Base-by-base conservation (phyloP, 2,113 vertebrate genomes). In the Brachirus orientalis region DNA sequence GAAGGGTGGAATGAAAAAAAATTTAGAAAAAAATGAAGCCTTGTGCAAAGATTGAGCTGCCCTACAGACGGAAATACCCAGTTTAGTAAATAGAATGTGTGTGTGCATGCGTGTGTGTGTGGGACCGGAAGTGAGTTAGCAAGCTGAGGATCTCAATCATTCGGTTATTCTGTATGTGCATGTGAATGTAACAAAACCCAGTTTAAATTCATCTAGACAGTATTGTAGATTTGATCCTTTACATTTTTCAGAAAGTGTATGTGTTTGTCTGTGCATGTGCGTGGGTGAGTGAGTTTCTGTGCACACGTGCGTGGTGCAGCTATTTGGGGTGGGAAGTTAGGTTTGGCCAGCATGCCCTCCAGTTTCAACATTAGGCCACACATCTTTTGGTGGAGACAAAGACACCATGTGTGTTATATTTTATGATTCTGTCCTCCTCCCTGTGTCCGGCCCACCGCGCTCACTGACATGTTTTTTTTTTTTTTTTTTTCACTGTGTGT, bases 1-100 rank as follows among this genome's bases (percentile, higher is more conserved):
- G 37, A 71, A 65, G 33, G 69, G 77, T 54, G 35, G 22, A 10
- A 19, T 53, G 38, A 13, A 58, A n/a, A n/a, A n/a, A n/a, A n/a
- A n/a, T n/a, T n/a, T n/a, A n/a, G 22, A 55, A 16, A 46, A 63
- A 51, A 83, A 80, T 40, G 57, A 75, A 78, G 67, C 44, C 47
- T 75, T 76, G 78, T 83, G 71, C 86, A 84, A 88, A 88, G 73
- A 80, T n/a, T 75, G 71, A 75, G 56, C 46, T 19, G 18, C 87
- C 10, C 83, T 87, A 66, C 38, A 84, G 83, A 90, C 91, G 87
- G 89, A 90, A 91, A 90, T 87, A 77, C 86, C 79, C 81, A 75
- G 77, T 79, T 83, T 71, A 55, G 78, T 88, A 89, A 90, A 86
- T 82, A 77, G 69, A 73, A 18, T 69, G 59, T n/a, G 53, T 80